Conservation (phyloP, 35 echinoderm and acorn worm species). For the Anneissia japonica region DNA sequence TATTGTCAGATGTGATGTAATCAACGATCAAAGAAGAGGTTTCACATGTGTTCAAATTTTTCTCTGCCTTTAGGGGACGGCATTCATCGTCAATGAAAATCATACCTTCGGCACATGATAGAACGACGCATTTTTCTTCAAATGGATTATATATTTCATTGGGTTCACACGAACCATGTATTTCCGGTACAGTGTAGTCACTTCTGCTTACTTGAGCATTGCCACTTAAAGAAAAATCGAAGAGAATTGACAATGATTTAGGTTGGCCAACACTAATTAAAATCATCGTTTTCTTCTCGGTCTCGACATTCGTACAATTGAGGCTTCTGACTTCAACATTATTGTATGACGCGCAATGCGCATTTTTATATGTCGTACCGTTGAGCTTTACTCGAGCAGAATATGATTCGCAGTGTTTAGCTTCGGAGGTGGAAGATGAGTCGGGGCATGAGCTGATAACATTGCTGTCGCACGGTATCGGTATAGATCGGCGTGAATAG, state of each 20-base stretch:
- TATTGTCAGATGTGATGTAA: not conserved
- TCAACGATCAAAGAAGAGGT: not conserved
- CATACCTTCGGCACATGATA: no score
- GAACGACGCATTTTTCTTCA: not conserved
- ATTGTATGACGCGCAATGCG: conserved; percentile 13
- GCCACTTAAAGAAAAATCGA: not conserved
- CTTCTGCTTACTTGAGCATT: not conserved
- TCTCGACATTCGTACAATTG: not conserved
- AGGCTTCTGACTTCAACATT: not conserved
- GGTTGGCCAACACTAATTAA: not conserved
- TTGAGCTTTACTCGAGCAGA: not conserved
- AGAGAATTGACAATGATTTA: not conserved
- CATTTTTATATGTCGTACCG: conserved; percentile 4
- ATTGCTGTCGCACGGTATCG: not conserved
- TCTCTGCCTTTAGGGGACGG: no score
- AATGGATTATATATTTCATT: not conserved
- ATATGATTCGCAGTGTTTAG: not conserved
- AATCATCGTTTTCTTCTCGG: not conserved
- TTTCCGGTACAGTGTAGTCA: not conserved
- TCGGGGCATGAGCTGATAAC: not conserved
- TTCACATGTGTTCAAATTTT: not conserved
- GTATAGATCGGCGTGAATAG: not conserved
- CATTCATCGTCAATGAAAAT: no score
- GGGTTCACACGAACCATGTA: not conserved
- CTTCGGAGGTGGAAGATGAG: not conserved